Evolutionary conservation across 2,113 vertebrate genomes (phyloP), one percentile per base, ranked within the genome.

Genomic region (Erpornis zantholeuca): DNA sequence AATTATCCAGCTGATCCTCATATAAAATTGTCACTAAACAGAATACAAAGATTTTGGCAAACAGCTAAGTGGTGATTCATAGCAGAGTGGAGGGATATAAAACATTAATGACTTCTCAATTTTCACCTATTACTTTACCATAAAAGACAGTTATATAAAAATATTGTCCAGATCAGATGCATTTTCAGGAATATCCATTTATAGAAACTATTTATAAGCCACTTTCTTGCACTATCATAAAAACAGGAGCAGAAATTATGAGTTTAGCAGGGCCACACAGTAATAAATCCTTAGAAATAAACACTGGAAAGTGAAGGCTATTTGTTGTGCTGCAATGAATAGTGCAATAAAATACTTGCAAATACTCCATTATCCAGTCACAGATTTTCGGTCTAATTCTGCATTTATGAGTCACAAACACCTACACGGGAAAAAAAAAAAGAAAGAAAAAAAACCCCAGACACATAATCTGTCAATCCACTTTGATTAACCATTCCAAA

Each of bases 371-470:
- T 96, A 93, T 90, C 76, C 76, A 95, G 68, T 94, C 95, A 91
- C 86, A 96, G 96, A 96, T 96, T 95, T 97, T 96, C 0, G 0
- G 82, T 94, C 92, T 97, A 97, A 97, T 97, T 97, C 96, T 97
- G 94, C 80, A 87, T 94, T 96, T 96, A 88, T 97, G 97, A 97
- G 88, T 97, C 97, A 97, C 81, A 95, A 88, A 96, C 96, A 96
- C 95, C 96, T 95, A 97, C 97, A 82, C 56, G 7, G 24, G 3
- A 28, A 78, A 91, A 92, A 21, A 18, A 47, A 28, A 53, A 49
- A 25, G 4, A 9, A 24, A 9, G 1, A 44, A 84, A 53, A 13
- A 77, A 80, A 76, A 86, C 4, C 50, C 71, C 91, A 95, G 90
- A 96, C 94, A 88, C 63, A 92, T 92, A 90, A 90, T 86, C 88